A percentile compares a stretch with the other conserved stretches of the same genome.
Conservation (phyloP, 1,140 invertebrate species). For the Drosophila kepulauana region DNA sequence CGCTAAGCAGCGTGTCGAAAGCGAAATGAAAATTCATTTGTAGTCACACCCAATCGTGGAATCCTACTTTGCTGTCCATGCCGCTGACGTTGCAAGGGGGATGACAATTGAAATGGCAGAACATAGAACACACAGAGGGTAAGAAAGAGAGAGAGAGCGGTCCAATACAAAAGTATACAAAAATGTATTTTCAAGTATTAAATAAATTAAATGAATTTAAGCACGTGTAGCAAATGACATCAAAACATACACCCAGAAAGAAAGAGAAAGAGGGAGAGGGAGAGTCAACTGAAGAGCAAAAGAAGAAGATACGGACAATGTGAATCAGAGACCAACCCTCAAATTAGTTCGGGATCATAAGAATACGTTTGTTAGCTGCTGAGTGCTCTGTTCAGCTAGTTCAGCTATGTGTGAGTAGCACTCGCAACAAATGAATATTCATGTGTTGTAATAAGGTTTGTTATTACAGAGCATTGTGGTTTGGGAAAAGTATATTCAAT, state of each 20-base stretch:
- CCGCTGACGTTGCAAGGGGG: slow-evolving; percentile 34
- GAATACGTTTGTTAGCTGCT: slow-evolving; percentile 36
- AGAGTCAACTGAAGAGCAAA: slow-evolving; percentile 4
- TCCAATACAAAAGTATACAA: slow-evolving; percentile 74
- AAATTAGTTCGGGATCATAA: slow-evolving; percentile 78
- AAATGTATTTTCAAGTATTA: slow-evolving; percentile 80
- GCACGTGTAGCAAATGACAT: slow-evolving; percentile 81
- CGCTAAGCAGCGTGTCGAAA: slow-evolving; percentile 69
- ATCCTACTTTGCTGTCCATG: slow-evolving; percentile 8
- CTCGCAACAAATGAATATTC: slow-evolving; percentile 10
- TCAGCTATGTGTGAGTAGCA: background rate
- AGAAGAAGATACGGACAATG: slow-evolving; percentile 1
- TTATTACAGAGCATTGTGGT: background rate
- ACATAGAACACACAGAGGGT: slow-evolving; percentile 5
- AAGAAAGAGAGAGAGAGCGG: background rate
- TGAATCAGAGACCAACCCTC: slow-evolving; percentile 70
- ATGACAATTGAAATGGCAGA: slow-evolving; percentile 26
- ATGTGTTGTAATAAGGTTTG: background rate
- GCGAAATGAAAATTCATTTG: slow-evolving; percentile 69
- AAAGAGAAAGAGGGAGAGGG: background rate
- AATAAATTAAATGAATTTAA: slow-evolving; percentile 81
- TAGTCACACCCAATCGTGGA: slow-evolving; percentile 63
- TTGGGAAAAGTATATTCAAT: background rate
- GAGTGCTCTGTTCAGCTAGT: too few species aligned
- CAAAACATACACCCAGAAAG: slow-evolving; percentile 51